These are phyloP conservation scores for Platysteira castanea DNA, from an alignment of 2,113 vertebrate species.

Conservation along the genomic window DNA sequence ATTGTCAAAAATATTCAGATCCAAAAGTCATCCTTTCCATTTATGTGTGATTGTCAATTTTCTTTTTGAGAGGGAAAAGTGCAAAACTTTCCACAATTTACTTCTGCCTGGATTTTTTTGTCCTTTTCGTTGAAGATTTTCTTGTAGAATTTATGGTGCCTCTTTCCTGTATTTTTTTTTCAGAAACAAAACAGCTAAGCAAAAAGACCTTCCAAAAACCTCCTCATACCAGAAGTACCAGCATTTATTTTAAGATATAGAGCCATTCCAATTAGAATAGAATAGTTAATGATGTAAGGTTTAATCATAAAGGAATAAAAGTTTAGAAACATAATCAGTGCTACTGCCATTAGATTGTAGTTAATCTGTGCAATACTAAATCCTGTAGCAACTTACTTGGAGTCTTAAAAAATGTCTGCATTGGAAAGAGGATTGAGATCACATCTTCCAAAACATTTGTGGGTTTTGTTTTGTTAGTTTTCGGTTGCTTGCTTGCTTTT, in stretches of 20 bases:
- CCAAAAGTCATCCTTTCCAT: not conserved
- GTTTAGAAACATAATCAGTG: not conserved
- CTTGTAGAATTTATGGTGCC: not conserved
- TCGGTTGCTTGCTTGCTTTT: not conserved
- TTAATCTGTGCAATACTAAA: not conserved
- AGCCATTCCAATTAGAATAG: not conserved
- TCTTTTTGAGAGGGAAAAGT: not conserved
- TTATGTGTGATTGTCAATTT: not conserved
- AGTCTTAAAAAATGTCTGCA: not conserved
- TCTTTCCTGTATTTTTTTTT: not conserved
- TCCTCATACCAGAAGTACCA: not conserved
- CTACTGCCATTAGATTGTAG: not conserved
- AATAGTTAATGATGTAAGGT: not conserved
- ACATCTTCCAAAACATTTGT: not conserved
- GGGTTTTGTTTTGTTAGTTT: fast-evolving
- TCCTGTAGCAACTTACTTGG: not conserved
- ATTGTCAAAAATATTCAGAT: not conserved
- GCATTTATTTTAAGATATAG: not conserved
- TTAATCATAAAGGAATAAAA: not conserved
- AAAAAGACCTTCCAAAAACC: not conserved
- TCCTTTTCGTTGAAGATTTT: not conserved
- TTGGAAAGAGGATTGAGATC: not conserved
- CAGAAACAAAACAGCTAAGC: not conserved
- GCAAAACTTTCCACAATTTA: not conserved
- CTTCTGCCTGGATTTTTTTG: not conserved